Percentiles rank a stretch among this genome's conserved stretches.
These are phyloP conservation scores for Pseudonaja textilis DNA, from an alignment of 2,113 vertebrate genomes.

Conservation along the genomic window DNA sequence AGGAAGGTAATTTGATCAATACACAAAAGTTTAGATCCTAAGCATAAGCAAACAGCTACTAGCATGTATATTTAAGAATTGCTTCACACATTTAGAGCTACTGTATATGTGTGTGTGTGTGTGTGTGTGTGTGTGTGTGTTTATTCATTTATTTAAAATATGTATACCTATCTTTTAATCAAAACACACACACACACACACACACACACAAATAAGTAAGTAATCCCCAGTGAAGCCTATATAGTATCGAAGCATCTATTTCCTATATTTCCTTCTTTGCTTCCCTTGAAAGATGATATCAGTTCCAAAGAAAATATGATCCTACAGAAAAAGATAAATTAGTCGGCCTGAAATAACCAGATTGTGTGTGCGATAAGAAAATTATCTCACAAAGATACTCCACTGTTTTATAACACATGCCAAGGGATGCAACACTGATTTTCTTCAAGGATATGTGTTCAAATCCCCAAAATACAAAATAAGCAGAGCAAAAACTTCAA, in stretches of 20 bases:
- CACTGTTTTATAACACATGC: not conserved
- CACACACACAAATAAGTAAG: too few relatives aligned
- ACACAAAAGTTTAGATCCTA: not conserved
- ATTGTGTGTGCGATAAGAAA: not conserved
- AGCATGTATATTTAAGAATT: not conserved
- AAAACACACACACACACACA: too few relatives aligned
- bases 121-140: too few relatives aligned
- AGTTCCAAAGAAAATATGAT: not conserved
- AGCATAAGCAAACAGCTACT: constrained; percentile 6
- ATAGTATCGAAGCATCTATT: not conserved
- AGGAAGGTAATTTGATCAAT: constrained; percentile 26
- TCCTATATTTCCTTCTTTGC: not conserved
- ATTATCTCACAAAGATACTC: constrained; percentile 8
- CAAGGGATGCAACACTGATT: not conserved
- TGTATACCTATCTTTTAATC: too few relatives aligned
- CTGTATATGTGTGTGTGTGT: too few relatives aligned
- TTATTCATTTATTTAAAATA: too few relatives aligned
- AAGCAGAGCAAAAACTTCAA: not conserved
- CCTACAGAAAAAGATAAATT: not conserved
- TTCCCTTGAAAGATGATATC: not conserved
- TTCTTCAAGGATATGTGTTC: not conserved
- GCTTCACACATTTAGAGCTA: not conserved
- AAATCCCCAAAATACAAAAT: not conserved
- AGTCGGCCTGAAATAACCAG: constrained; percentile 16
- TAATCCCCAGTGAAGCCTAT: not conserved